Evolutionary conservation across 2,113 vertebrate genomes (phyloP), one percentile per base, ranked within the genome.

Genomic region (Gnathonemus longibarbis): DNA sequence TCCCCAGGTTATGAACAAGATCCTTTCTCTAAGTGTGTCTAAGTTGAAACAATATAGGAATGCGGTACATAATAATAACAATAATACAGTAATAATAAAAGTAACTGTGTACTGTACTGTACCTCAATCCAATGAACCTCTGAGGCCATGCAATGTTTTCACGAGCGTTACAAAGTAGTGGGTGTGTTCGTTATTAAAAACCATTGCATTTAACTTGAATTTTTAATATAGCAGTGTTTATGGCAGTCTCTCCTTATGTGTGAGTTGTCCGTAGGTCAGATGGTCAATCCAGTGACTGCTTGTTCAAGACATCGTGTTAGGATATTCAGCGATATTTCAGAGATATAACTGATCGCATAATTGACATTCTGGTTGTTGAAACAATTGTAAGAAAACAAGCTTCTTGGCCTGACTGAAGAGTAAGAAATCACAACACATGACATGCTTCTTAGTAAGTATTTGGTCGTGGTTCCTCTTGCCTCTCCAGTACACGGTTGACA

Each of bases 401-500:
- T 19, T n/a, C n/a, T 27, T 13, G 27, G 62, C 27, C n/a, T 70
- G 48, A 83, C 74, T 39, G 74, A 10, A 42, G 46, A 89, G 7
- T 9, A 9, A 42, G 8, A 56, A 35, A 9, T 7, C 8, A 0
- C 5, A 50, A 27, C 10, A 21, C 70, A 9, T 46, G 56, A 45
- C n/a, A n/a, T 27, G 15, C 48, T 87, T 49, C 27, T 17, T 39
- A 85, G 87, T 27, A 58, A 19, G 10, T 39, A 3, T 83, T 87
- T 11, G 8, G 45, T 19, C 10, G 1, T 70, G 1, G 27, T 27
- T 89, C 21, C 91, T 27, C 39, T 77, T 52, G 88, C 90, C 83
- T 90, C 88, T 58, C 3, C 93, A 96, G 96, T 96, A 96, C 94
- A 93, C 95, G 53, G 94, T 96, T 93, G 94, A 95, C 93, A 94